These are phyloP conservation scores for Tapera naevia DNA, from an alignment of 2,797 vertebrate genomes.

Conservation along the genomic window DNA sequence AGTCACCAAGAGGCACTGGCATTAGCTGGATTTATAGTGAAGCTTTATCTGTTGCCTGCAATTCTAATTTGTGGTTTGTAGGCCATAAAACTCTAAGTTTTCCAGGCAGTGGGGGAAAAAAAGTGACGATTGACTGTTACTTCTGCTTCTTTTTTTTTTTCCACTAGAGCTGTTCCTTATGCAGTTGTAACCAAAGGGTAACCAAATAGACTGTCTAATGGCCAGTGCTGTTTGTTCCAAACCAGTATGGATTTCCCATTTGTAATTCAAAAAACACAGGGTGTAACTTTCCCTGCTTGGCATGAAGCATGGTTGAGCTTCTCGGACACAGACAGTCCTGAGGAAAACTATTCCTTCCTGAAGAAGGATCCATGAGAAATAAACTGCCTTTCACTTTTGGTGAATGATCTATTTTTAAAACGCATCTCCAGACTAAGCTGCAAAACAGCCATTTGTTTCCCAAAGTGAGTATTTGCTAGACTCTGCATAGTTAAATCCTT, in stretches of 20 bases:
- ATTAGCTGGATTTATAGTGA: not conserved
- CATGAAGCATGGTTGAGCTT: not conserved
- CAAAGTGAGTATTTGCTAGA: not conserved
- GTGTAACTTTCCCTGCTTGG: constrained; percentile 15
- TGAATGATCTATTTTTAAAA: not conserved
- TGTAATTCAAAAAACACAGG: constrained; percentile 48
- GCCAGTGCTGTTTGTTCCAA: constrained; percentile 28
- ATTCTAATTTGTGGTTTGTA: constrained; percentile 52
- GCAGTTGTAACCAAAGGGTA: constrained; percentile 48
- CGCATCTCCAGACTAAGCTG: not conserved
- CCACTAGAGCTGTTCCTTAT: constrained; percentile 46
- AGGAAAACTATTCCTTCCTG: not conserved
- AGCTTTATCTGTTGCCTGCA: constrained; percentile 57
- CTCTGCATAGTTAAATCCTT: not conserved
- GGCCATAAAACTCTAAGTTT: constrained; percentile 46
- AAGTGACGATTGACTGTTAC: constrained; percentile 59
- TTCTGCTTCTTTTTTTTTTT: not conserved
- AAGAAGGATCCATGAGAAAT: not conserved
- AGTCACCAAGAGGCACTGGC: not conserved
- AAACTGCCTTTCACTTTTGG: not conserved
- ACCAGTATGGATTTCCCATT: constrained; percentile 34
- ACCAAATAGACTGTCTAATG: constrained; percentile 44
- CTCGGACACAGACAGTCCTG: not conserved
- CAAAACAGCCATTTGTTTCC: not conserved
- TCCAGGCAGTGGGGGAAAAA: not conserved